Evolutionary conservation across 2,888 invertebrate species (phyloP), one percentile per base, ranked within the genome.

Genomic region (Corbicula japonica): DNA sequence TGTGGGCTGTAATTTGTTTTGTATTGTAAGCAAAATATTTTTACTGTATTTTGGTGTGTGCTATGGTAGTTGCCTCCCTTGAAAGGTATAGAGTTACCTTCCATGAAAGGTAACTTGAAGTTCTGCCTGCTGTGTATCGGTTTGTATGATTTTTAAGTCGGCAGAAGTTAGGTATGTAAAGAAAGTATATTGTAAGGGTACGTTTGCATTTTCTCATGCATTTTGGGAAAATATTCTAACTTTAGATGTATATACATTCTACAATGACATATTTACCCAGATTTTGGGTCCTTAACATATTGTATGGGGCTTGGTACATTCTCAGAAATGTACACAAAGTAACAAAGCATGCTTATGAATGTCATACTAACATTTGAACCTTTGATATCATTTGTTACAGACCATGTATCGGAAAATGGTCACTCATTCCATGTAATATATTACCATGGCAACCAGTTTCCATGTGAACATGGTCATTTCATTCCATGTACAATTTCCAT

Each of bases 181-280:
- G n/a, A n/a, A n/a, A n/a, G n/a, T n/a, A n/a, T n/a, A n/a, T n/a
- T 38, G 35, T 10, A 65, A 65, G 65, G 65, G 65, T 65, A 65
- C 50, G 34, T 35, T 30, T 52, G 34, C 28, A 35, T 52, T 35
- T 52, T 63, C 18, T 65, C 50, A 26, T 62, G 48, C 48, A 62
- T 62, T 46, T 23, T 62, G 46, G 34, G 46, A 32, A 62, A 48
- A 48, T 21, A 28, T 30, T 12, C 28, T 48, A 18, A 32, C 26
- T 32, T 4, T 54, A 35, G 58, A 58, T 58, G 58, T 34, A 35
- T 1, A 58, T 35, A 35, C n/a, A n/a, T n/a, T n/a, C n/a, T n/a
- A n/a, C 10, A 35, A 58, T 35, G 32, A 56, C 30, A 3, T 34
- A 58, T 41, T 41, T 21, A 58, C 35, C 58, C 58, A n/a, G 15